A percentile compares a stretch with the other conserved stretches of the same genome.
phyloP scores from a whole-genome alignment of 1,140 invertebrate genomes.

The Coptotermes formosanus region DNA sequence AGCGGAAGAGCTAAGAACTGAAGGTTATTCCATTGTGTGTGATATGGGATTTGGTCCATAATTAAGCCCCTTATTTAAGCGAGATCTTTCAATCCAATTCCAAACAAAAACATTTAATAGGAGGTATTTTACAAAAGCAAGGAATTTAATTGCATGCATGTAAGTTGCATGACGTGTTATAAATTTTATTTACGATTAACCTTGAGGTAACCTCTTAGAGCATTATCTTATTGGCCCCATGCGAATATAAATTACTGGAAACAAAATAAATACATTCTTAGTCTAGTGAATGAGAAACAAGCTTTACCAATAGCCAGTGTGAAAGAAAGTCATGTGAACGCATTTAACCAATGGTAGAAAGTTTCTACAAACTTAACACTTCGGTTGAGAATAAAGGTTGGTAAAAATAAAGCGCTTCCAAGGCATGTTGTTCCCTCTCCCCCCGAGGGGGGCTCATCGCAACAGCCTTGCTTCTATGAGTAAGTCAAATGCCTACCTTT shows the following conservation, averaged over 20 bases:
- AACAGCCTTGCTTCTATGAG: no score
- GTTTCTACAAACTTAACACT: constrained; percentile 2
- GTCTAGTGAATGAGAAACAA: neutral
- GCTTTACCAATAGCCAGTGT: neutral
- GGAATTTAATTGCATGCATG: no score
- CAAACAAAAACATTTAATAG: no score
- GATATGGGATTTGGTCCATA: no score
- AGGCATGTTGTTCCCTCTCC: neutral
- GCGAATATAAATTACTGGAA: neutral
- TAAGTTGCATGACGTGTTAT: no score
- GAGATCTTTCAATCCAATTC: no score
- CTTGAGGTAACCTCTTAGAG: no score
- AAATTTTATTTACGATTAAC: no score
- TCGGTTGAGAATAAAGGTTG: neutral
- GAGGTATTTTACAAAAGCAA: no score
- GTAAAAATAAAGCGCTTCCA: neutral
- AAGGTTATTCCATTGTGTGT: no score
- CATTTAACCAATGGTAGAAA: neutral
- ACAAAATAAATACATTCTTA: neutral
- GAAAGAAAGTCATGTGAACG: neutral
- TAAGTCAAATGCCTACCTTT: neutral
- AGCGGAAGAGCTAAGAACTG: no score
- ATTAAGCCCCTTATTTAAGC: no score
- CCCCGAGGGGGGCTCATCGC: neutral
- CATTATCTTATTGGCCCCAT: neutral